Percentiles rank a stretch among this genome's conserved stretches.
These are phyloP conservation scores for Saguinus midas DNA, from an alignment of 2,113 vertebrate genomes.

Conservation along the genomic window DNA sequence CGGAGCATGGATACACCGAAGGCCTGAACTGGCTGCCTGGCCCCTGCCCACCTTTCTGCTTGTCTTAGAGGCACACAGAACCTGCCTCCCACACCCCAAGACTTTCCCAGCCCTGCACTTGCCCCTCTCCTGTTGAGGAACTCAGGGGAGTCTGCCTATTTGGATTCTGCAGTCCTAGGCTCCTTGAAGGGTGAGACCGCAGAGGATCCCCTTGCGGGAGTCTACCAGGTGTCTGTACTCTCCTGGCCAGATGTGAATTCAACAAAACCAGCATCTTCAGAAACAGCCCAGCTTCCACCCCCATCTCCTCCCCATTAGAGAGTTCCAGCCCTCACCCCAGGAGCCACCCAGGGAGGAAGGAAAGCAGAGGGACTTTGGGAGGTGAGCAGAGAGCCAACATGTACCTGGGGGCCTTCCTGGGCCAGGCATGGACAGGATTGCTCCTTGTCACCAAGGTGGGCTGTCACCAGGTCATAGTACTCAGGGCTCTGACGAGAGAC, in stretches of 20 bases:
- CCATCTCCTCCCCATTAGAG: no score
- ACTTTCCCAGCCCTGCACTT: not conserved
- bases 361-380: no score
- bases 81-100: not conserved
- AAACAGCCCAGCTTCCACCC: not conserved
- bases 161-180: not conserved
- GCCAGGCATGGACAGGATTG: not conserved
- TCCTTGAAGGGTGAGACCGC: not conserved
- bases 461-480: accelerated
- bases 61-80: not conserved
- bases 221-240: not conserved
- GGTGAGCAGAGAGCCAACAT: not conserved
- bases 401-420: not conserved
- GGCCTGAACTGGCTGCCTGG: not conserved
- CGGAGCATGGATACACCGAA: not conserved
- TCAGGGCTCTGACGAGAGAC: not conserved
- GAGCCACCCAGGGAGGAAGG: not conserved
- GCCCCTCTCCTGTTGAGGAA: not conserved
- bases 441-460: not conserved
- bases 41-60: not conserved
- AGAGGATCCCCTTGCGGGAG: no score
- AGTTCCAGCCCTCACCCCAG: not conserved
- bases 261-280: not conserved
- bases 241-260: not conserved
- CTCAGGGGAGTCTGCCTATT: not conserved